phyloP scores from a whole-genome alignment of 2,113 vertebrate species.

The Sylvietta virens region DNA sequence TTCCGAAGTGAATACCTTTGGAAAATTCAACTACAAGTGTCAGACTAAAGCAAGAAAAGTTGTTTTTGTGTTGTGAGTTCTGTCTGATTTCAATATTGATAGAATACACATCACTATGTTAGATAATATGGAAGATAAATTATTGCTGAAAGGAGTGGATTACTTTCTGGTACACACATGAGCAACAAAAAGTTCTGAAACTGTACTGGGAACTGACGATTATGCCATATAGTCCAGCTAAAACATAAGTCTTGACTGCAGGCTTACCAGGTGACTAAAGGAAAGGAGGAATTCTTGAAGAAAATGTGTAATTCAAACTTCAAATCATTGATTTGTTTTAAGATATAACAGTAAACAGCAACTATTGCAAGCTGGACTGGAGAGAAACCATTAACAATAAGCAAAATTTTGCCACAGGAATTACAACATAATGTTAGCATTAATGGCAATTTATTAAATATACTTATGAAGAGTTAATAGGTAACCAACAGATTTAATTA shows the following conservation, averaged over 20 bases:
- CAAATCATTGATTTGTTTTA: not conserved
- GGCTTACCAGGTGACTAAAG: not conserved
- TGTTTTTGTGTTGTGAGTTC: not conserved
- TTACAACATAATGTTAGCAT: not conserved
- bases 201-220: not conserved
- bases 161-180: accelerated
- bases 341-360: not conserved
- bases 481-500: not conserved
- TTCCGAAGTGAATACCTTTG: not conserved
- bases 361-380: not conserved
- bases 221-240: accelerated
- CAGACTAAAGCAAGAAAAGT: not conserved
- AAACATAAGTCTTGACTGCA: not conserved
- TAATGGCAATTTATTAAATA: not conserved
- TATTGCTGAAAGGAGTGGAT: not conserved
- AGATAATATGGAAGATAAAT: not conserved
- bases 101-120: not conserved
- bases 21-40: not conserved
- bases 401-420: not conserved
- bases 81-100: not conserved
- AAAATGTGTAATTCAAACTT: not conserved
- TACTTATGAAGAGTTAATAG: not conserved
- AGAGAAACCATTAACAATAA: not conserved
- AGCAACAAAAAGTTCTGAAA: not conserved
- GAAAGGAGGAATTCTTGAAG: not conserved